Evolutionary conservation across 2,888 invertebrate species (phyloP).

Genomic region (Byasa hedistus): DNA sequence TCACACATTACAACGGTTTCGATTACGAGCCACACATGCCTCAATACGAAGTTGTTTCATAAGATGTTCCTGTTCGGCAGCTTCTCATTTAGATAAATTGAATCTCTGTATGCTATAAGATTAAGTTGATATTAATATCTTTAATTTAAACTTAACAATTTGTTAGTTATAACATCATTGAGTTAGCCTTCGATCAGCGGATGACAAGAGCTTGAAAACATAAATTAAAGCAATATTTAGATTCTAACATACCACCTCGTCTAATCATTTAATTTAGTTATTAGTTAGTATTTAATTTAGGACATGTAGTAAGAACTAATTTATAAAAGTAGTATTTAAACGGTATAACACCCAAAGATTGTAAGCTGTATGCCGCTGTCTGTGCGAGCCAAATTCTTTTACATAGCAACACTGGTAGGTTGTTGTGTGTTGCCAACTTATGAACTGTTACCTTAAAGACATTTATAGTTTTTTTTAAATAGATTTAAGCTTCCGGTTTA

Average conservation of each 20-base stretch:
- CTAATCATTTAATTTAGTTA: background rate
- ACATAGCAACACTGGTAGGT: background rate
- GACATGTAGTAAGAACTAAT: background rate
- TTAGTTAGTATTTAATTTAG: too few species aligned
- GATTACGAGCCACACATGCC: conserved; percentile 69
- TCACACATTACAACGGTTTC: conserved; percentile 72
- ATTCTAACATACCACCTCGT: background rate
- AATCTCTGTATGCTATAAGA: too few species aligned
- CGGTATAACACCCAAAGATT: conserved; percentile 24
- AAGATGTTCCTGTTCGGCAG: conserved; percentile 32
- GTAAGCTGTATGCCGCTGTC: conserved; percentile 9
- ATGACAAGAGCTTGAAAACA: background rate
- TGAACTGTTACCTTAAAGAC: conserved; percentile 1
- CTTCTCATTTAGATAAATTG: background rate
- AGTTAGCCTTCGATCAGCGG: too few species aligned
- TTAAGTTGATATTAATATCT: too few species aligned
- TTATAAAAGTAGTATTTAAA: conserved; percentile 1
- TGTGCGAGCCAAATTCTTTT: conserved; percentile 18
- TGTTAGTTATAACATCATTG: too few species aligned
- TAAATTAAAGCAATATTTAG: background rate
- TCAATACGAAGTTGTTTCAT: conserved; percentile 68
- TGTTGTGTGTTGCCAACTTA: background rate
- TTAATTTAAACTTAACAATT: too few species aligned
- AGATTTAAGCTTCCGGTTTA: background rate
- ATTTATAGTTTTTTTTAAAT: background rate